Base-by-base conservation (phyloP, 2,113 vertebrate genomes). In the Plecotus auritus region DNA sequence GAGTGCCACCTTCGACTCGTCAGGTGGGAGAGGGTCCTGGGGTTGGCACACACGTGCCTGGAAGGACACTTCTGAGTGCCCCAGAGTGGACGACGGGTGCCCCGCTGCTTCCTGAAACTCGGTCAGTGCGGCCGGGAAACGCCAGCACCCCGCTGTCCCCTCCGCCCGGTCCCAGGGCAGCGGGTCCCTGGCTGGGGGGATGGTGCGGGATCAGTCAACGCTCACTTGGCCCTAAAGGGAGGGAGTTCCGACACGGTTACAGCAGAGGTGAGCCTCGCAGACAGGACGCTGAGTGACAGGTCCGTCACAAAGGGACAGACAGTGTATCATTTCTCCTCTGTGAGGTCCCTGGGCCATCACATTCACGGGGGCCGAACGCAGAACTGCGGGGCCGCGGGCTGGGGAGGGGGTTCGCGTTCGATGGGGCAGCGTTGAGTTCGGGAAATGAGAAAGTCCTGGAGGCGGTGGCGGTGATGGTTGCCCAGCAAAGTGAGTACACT, bases 151-250 rank as follows among this genome's bases (percentile, higher is more conserved):
- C 51, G 45, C 72, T 40, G 32, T 23, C 4, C 54, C 32, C 14
- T 26, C 30, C 56, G 22, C 51, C 49, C 13, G 14, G 42, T 10
- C 64, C 84, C 47, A 37, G 12, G n/a, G 42, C 83, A 88, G 42
- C 42, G 3, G 64, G 54, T 49, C n/a, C 40, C 49, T 23, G 70
- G 83, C 70, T 80, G 4, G 47, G 23, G 30, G 70, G 28, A 61
- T 30, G 28, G 49, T 59, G 66, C n/a, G n/a, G n/a, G n/a, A n/a
- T n/a, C n/a, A n/a, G 5, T 45, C n/a, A 0, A 1, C 1, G 0
- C 42, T 17, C 14, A 1, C 16, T 69, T 30, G 28, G 47, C 66
- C 47, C 40, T 28, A 12, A 5, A 66, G 56, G 54, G 47, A 42
- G 56, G 70, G 30, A 73, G 22, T 74, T 45, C n/a, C 37, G 76